Evolutionary conservation across 2,113 vertebrate genomes (phyloP).

Genomic region (Trogon melanurus): DNA sequence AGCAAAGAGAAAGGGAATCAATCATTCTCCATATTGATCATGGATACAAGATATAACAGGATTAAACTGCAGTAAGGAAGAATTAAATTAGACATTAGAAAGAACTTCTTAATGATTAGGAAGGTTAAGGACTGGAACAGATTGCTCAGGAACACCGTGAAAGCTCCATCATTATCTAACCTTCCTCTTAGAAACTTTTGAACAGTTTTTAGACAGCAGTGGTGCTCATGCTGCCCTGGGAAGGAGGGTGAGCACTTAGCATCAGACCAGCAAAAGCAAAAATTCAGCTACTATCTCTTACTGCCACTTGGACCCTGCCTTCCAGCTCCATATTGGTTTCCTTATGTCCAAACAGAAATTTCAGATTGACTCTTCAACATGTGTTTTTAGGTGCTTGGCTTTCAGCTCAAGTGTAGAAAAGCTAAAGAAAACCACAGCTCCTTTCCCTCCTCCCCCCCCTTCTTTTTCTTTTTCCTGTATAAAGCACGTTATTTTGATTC

Average conservation of each 20-base stretch:
- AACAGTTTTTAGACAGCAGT: not conserved
- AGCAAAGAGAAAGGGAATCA: not conserved
- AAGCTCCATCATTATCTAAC: not conserved
- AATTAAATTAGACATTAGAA: not conserved
- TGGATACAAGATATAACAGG: not conserved
- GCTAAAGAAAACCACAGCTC: not conserved
- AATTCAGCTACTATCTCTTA: not conserved
- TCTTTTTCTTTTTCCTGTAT: no score
- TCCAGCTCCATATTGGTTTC: not conserved
- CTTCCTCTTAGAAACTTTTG: not conserved
- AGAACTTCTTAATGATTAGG: not conserved
- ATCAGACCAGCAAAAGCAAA: not conserved
- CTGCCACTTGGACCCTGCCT: not conserved
- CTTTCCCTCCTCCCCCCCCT: not conserved
- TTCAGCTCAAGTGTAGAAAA: not conserved
- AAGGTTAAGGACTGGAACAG: not conserved
- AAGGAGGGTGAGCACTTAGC: not conserved
- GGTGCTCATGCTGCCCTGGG: not conserved
- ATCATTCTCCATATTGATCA: not conserved
- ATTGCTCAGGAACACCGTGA: not conserved
- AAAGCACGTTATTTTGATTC: not conserved
- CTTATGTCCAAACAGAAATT: not conserved
- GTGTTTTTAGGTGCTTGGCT: not conserved
- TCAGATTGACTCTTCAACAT: not conserved
- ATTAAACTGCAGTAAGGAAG: not conserved